Evolutionary conservation across 2,888 invertebrate species (phyloP), one percentile per base, ranked within the genome.

Genomic region (Sphecodes monilicornis): DNA sequence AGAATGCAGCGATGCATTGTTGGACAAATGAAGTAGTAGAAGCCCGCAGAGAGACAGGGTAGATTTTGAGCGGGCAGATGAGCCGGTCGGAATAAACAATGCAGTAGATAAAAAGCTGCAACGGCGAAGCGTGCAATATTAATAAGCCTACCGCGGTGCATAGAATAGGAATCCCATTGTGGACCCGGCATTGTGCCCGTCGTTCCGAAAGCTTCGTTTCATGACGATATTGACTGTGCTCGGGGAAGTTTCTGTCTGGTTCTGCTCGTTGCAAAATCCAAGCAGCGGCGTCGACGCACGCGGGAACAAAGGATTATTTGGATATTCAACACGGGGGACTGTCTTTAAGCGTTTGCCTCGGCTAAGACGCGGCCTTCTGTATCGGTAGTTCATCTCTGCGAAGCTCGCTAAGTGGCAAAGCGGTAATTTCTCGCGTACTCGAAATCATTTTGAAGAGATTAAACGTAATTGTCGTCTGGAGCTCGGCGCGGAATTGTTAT

Each of bases 61-160:
- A 11, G 66, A 66, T 66, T 32, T 66, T 8, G 36, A 36, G 8
- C 36, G 36, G 32, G 36, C 32, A 64, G 26, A 57, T 68, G 78
- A 82, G 84, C 86, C 70, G 79, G 57, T 26, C 84, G 43, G 75
- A 77, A 84, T 64, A 64, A 64, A 83, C 64, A 46, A 54, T 68
- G 5, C 36, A 10, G 72, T 50, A 80, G 86, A 82, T 82, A 79
- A 88, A 88, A 88, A 82, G 64, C 82, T 64, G 26, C 76, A 71
- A 69, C 77, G 68, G 16, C 16, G 80, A 76, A n/a, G 36, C 54
- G 86, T 82, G 86, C 69, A 73, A 85, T 85, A 88, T 88, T 88
- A 88, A 88, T 78, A 85, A 88, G 68, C 70, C 68, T 66, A 32
- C 74, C 71, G 68, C n/a, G 75, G 29, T 43, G 64, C 60, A 54